Evolutionary conservation across 2,113 vertebrate genomes (phyloP), one percentile per base, ranked within the genome.

Genomic region (Regulus satrapa): DNA sequence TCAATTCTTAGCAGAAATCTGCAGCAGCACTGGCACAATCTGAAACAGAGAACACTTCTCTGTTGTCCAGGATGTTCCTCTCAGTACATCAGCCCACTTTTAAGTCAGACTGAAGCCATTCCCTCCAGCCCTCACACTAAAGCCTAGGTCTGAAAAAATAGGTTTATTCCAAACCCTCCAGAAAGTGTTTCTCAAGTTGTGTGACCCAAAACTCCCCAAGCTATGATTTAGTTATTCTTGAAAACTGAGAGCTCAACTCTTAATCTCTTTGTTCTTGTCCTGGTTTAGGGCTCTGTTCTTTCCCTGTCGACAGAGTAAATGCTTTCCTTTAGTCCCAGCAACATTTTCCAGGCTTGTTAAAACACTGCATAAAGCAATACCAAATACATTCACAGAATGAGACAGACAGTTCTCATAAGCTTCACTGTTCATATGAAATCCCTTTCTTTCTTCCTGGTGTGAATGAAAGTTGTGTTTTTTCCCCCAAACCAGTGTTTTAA

Each of bases 391-490:
- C 49, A 62, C 61, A 93, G 69, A 77, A 92, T 21, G 36, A 79
- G 31, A 80, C 41, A 59, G 12, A 92, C 52, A 86, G 58, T 92
- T 93, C 79, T 97, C 80, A 68, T 21, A 61, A 80, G 43, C 54
- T n/a, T 51, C 61, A 43, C 29, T 28, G 25, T 82, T 93, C 78
- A 85, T 40, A 90, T 61, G 31, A 94, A 93, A 58, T 29, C 43
- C 68, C 62, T 12, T 10, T 10, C 86, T 36, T 51, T 74, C 52
- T 81, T 95, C 41, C 56, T 86, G 73, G 52, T 69, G 51, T 94
- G 48, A 96, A 46, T 51, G 14, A 89, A 85, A 83, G 88, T 62
- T 91, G 67, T 88, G 12, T 96, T 96, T 97, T 97, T 34, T 0
- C 59, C 79, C 5, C 0, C 4, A 94, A 94, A 91, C 8, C 59